Evolutionary conservation across 1,140 invertebrate genomes (phyloP).

Genomic region (Probaryconus sp.): DNA sequence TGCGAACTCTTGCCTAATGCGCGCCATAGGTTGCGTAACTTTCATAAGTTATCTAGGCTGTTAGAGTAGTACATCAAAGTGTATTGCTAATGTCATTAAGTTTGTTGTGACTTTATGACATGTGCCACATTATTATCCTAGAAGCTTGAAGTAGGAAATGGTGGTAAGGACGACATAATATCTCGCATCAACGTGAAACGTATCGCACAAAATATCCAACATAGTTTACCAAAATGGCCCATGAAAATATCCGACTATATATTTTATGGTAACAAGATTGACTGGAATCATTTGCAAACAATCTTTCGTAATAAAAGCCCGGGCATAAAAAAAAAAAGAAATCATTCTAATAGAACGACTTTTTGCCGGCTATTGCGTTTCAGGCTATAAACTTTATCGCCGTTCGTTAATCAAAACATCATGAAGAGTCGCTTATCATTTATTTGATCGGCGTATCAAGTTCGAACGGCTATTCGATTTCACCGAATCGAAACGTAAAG

Average conservation of each 20-base stretch:
- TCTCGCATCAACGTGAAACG: conserved; percentile 11
- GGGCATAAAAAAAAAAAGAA: too few relatives aligned
- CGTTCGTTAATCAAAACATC: too few relatives aligned
- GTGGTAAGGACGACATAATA: conserved; percentile 36
- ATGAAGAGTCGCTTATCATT: too few relatives aligned
- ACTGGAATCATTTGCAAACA: too few relatives aligned
- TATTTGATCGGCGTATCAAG: too few relatives aligned
- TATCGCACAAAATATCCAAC: conserved; percentile 6
- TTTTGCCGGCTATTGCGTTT: too few relatives aligned
- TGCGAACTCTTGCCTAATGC: conserved; percentile 48
- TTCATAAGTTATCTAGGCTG: conserved; percentile 24
- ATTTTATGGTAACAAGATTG: too few relatives aligned
- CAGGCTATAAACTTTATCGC: too few relatives aligned
- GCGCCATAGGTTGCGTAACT: conserved; percentile 40
- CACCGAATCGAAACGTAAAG: too few relatives aligned
- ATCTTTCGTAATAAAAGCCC: too few relatives aligned
- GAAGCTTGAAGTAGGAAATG: conserved; percentile 33
- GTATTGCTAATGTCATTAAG: conserved; percentile 46
- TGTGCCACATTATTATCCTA: conserved; percentile 33
- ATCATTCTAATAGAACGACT: too few relatives aligned
- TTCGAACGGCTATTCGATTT: too few relatives aligned
- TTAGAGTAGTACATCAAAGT: conserved; percentile 49
- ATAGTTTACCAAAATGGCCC: conserved; percentile 1
- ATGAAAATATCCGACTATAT: conserved; percentile 9
- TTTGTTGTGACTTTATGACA: conserved; percentile 52